Base-by-base conservation (phyloP, 2,888 invertebrate genomes). In the Perithous albicinctus region DNA sequence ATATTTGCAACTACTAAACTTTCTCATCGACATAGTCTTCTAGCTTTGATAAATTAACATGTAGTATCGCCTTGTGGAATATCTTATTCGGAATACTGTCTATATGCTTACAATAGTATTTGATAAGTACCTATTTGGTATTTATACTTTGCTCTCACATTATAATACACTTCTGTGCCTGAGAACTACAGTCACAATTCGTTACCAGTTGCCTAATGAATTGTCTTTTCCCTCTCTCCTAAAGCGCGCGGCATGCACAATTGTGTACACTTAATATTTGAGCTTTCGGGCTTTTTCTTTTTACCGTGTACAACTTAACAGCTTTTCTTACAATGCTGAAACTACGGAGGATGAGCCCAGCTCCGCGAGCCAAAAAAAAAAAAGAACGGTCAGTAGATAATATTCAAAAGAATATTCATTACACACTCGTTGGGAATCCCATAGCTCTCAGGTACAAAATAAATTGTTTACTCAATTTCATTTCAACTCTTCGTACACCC, bases 61-160 rank as follows among this genome's bases (percentile, higher is more conserved):
- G 82, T 87, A 86, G 83, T 88, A 89, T 87, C 87, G 89, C 88
- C 88, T 86, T 89, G 84, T 83, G 86, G 88, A 89, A 88, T 89
- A 86, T 86, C 78, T 74, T 82, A 82, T 86, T 84, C 80, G 83
- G 87, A 89, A 87, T 88, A 88, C 87, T 86, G 88, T 85, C 82
- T 85, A 87, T 84, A 73, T 46, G 66, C 78, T 83, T 80, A 81
- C 59, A 67, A 82, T 80, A 84, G 82, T 87, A 86, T 86, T 84
- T 69, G 51, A 81, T 87, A 88, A 87, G 80, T 84, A 81, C 85
- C 78, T 87, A 86, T 76, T 74, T 46, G 82, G 75, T 85, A 81
- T 82, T 80, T 84, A 83, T 84, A 81, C 78, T 82, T 84, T 75
- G 63, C 72, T 75, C 61, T 72, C 66, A 78, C 64, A 72, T 75